These are phyloP conservation scores for Caenorhabditis angaria DNA, from an alignment of 2,888 invertebrate species.

Conservation along the genomic window DNA sequence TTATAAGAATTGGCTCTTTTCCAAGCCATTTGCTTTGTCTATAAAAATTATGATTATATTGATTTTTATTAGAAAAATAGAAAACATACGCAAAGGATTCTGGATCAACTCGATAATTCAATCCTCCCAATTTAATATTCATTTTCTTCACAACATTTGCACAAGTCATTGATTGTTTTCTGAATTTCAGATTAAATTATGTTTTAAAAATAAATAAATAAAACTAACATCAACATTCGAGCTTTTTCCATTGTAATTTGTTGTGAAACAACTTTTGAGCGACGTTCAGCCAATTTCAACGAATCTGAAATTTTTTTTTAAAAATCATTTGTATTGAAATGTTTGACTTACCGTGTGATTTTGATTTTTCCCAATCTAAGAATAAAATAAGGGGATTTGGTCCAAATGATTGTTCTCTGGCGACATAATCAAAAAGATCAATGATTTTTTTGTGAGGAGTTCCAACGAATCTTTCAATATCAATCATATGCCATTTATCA, in stretches of 20 bases:
- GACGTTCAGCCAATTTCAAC: constrained; percentile 41
- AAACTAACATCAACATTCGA: constrained; percentile 6
- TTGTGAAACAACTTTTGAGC: constrained; percentile 18
- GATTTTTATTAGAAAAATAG: background rate
- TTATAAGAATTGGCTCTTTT: constrained; percentile 16
- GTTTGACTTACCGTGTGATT: background rate
- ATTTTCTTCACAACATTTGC: constrained; percentile 36
- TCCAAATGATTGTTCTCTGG: background rate
- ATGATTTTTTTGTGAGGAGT: background rate
- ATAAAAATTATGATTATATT: constrained; percentile 2
- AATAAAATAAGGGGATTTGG: background rate
- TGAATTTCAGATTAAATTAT: constrained; percentile 2
- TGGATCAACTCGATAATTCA: constrained; percentile 36
- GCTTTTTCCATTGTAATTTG: constrained; percentile 34
- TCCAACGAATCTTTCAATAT: background rate
- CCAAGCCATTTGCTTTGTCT: constrained; percentile 21
- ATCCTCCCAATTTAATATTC: constrained; percentile 36
- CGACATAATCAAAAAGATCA: background rate
- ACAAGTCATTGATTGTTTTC: constrained; percentile 2
- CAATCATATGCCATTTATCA: background rate
- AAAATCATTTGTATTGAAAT: background rate
- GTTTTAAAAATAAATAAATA: background rate
- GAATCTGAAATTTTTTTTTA: background rate
- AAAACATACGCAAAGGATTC: constrained; percentile 16
- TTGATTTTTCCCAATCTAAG: constrained; percentile 3